Conservation (phyloP, 2,888 invertebrate genomes). For the Athalia cordata region DNA sequence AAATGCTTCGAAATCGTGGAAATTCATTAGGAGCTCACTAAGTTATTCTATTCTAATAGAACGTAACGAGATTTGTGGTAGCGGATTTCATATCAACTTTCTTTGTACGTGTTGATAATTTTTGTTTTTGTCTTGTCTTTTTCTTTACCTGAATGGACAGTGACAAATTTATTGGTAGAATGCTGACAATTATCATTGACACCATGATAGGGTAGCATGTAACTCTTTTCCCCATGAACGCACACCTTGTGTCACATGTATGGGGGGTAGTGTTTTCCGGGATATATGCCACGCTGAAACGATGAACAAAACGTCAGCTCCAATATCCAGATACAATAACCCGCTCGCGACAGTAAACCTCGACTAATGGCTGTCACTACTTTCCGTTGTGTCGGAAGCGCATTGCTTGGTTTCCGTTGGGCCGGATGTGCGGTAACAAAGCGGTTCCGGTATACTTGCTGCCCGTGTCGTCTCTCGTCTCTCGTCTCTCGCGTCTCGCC, state of each 20-base stretch:
- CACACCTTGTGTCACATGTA: neutral
- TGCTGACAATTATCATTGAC: too few relatives aligned
- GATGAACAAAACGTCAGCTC: constrained; percentile 41
- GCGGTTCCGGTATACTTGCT: constrained; percentile 62
- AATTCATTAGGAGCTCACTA: too few relatives aligned
- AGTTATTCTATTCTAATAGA: too few relatives aligned
- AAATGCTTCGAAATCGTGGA: too few relatives aligned
- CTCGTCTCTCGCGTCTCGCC: constrained; percentile 6
- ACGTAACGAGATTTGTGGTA: too few relatives aligned
- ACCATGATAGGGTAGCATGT: too few relatives aligned
- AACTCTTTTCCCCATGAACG: neutral
- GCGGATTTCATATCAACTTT: too few relatives aligned
- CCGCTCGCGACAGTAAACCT: constrained; percentile 40
- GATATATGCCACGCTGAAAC: neutral
- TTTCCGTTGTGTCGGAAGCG: constrained; percentile 64
- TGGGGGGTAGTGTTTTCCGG: neutral
- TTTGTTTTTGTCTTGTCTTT: too few relatives aligned
- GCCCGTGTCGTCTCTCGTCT: constrained; percentile 45
- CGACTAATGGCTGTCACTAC: constrained; percentile 51
- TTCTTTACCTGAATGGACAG: too few relatives aligned
- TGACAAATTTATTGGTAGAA: too few relatives aligned
- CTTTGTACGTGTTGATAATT: too few relatives aligned
- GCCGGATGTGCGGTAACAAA: constrained; percentile 64
- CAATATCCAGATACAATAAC: constrained; percentile 38
- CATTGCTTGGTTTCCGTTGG: constrained; percentile 63